phyloP scores from a whole-genome alignment of 2,888 invertebrate species.

The Patella caerulea region DNA sequence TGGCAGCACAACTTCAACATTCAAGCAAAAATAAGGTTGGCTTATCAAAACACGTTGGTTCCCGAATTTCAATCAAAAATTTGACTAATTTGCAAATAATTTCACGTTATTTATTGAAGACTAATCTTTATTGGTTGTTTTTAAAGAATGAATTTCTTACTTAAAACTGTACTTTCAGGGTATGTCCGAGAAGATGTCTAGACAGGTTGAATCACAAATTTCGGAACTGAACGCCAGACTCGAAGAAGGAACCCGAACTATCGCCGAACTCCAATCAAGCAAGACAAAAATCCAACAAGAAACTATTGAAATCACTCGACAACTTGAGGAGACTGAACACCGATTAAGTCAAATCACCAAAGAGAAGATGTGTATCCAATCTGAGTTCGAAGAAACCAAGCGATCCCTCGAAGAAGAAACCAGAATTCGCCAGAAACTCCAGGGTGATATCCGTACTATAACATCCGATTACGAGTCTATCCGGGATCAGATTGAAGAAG shows the following conservation, averaged over 20 bases:
- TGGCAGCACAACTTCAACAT: conserved; percentile 96
- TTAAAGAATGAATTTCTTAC: no score
- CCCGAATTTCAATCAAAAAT: not conserved
- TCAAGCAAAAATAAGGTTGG: conserved; percentile 97
- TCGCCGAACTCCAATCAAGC: conserved; percentile 85
- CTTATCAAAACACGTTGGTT: not conserved
- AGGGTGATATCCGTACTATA: conserved; percentile 93
- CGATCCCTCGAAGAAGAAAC: conserved; percentile 96
- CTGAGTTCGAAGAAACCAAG: conserved; percentile 97
- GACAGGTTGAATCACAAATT: conserved; percentile 95
- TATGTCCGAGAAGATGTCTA: conserved; percentile 98
- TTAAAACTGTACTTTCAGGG: conserved; percentile 76
- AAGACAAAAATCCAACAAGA: conserved; percentile 99
- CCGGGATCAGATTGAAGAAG: conserved; percentile 98
- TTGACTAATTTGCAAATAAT: not conserved
- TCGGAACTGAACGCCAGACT: conserved; percentile 95
- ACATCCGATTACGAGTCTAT: conserved; percentile 99
- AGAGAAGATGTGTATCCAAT: conserved; percentile 89
- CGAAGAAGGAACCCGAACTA: conserved; percentile 96
- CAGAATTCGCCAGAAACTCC: conserved; percentile 66
- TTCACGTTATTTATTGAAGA: not conserved
- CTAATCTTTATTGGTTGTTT: no score
- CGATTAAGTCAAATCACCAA: conserved; percentile 95
- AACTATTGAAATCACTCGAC: conserved; percentile 95
- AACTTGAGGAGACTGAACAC: conserved; percentile 98